Percentiles rank a stretch among this genome's conserved stretches.
Conservation (phyloP, 2,888 invertebrate genomes). For the Eudasyphora cyanicolor region DNA sequence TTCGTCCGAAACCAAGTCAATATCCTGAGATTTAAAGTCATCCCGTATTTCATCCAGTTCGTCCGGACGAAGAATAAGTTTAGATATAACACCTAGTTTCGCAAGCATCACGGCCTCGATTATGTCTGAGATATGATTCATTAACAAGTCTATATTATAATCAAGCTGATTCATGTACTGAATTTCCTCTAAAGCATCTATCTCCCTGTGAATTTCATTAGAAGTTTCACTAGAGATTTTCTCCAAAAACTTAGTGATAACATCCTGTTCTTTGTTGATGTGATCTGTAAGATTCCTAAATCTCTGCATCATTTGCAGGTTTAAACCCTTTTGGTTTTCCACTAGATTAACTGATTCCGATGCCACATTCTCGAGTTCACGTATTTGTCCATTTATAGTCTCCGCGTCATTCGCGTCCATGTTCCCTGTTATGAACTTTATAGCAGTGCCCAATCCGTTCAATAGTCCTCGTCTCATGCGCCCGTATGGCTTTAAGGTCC, state of each 20-base stretch:
- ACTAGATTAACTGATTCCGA: no score
- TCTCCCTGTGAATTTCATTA: not conserved
- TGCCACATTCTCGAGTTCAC: not conserved
- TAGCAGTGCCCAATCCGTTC: no score
- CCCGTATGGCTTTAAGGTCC: constrained; percentile 22
- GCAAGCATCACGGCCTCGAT: constrained; percentile 54
- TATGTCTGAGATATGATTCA: constrained; percentile 44
- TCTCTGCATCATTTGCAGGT: no score
- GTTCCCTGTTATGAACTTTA: constrained; percentile 4
- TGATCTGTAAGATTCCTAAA: constrained; percentile 51
- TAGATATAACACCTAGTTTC: constrained; percentile 59
- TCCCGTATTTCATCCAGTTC: constrained; percentile 52
- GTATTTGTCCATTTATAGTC: not conserved
- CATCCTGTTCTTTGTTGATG: constrained; percentile 54
- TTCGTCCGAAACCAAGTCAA: constrained; percentile 50
- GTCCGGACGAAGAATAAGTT: constrained; percentile 49
- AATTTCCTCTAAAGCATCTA: not conserved
- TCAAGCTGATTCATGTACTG: constrained; percentile 35
- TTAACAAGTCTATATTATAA: constrained; percentile 52
- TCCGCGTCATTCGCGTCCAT: constrained; percentile 8
- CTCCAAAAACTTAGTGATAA: constrained; percentile 17
- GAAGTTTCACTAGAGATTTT: not conserved
- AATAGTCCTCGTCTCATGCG: not conserved
- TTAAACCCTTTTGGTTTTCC: no score
- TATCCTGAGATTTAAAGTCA: constrained; percentile 41